Evolutionary conservation across 2,888 invertebrate species (phyloP).

Genomic region (Leucophenga maculata): DNA sequence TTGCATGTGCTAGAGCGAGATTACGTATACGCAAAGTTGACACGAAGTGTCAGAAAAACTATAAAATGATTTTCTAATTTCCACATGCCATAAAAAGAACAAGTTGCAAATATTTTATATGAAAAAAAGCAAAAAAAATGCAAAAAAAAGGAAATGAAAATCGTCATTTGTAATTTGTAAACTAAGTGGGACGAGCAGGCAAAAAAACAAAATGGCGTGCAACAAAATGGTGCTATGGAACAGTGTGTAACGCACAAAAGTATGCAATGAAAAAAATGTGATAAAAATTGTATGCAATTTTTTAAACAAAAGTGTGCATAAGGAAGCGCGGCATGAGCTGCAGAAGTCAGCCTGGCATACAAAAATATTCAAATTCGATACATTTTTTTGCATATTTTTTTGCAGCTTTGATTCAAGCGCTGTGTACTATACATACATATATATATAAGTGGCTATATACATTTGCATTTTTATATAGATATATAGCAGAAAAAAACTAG

Average conservation of each 20-base stretch:
- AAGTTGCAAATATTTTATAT: not conserved
- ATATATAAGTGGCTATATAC: not conserved
- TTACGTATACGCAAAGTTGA: slow-evolving; percentile 15
- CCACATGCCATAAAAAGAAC: slow-evolving; percentile 46
- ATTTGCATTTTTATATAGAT: too few species aligned
- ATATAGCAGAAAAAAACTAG: too few species aligned
- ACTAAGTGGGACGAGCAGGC: slow-evolving; percentile 14
- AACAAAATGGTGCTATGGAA: not conserved
- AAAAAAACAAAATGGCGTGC: slow-evolving; percentile 6
- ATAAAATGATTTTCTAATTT: slow-evolving; percentile 60
- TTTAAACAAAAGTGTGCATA: too few species aligned
- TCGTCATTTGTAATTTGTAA: slow-evolving; percentile 55
- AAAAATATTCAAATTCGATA: slow-evolving; percentile 17
- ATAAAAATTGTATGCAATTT: slow-evolving; percentile 8
- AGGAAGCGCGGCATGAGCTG: not conserved
- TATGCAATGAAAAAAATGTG: slow-evolving; percentile 5
- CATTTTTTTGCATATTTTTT: not conserved
- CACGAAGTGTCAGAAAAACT: slow-evolving; percentile 37
- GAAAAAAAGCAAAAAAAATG: not conserved
- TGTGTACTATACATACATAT: not conserved
- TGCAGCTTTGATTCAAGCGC: not conserved
- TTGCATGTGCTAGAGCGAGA: not conserved
- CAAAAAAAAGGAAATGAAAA: slow-evolving; percentile 36
- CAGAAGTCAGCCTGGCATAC: not conserved
- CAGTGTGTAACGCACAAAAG: slow-evolving; percentile 5